These are phyloP conservation scores for Anolis carolinensis DNA, from an alignment of 2,113 vertebrate species.

Conservation along the genomic window DNA sequence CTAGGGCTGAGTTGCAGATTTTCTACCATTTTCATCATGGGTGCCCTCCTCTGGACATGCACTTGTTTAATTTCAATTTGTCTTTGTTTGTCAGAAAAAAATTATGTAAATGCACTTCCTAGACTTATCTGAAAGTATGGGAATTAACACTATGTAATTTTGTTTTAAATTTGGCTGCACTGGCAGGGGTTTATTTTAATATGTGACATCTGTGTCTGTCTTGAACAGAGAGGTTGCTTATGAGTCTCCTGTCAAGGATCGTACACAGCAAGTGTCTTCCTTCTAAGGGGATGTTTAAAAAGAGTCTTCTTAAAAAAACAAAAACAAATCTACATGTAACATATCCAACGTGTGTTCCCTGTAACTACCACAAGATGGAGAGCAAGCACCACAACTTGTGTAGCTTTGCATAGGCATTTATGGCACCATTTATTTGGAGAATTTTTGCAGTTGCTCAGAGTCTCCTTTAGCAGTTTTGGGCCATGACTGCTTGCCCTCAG, in stretches of 20 bases:
- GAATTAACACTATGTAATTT: neutral
- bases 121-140: too few species aligned
- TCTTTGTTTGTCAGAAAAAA: neutral
- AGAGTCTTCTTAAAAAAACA: neutral
- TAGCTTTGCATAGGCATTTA: too few species aligned
- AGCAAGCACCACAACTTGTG: neutral
- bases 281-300: neutral
- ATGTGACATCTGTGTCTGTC: neutral
- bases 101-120: neutral
- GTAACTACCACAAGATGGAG: conserved; percentile 16
- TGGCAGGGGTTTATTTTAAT: neutral
- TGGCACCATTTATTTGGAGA: neutral
- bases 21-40: too few species aligned
- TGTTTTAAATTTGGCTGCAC: neutral
- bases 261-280: neutral
- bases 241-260: neutral
- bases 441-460: neutral
- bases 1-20: too few species aligned
- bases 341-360: neutral
- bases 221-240: neutral
- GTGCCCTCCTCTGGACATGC: too few species aligned
- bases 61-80: neutral
- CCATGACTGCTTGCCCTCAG: neutral
- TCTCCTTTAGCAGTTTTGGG: neutral
- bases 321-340: neutral